Percentiles rank a stretch among this genome's conserved stretches.
These are phyloP conservation scores for Drosophila peninsularis DNA, from an alignment of 2,888 invertebrate genomes.

Conservation along the genomic window DNA sequence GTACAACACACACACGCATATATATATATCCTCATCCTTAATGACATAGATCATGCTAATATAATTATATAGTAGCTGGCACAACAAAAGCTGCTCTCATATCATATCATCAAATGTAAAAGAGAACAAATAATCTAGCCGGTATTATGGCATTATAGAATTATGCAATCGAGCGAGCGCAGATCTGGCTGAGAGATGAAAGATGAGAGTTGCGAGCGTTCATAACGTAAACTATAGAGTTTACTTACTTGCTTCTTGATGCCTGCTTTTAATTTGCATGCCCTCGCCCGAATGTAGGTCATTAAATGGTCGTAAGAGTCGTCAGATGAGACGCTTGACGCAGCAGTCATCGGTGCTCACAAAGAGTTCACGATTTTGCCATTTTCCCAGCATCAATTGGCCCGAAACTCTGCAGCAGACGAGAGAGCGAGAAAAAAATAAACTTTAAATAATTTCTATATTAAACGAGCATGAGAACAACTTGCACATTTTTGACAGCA, in stretches of 20 bases:
- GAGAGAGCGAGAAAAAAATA: conserved; percentile 10
- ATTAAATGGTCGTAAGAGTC: conserved; percentile 51
- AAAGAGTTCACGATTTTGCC: conserved; percentile 57
- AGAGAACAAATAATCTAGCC: conserved; percentile 41
- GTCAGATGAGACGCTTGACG: conserved; percentile 54
- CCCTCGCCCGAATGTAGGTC: conserved; percentile 46
- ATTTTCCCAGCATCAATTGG: conserved; percentile 63
- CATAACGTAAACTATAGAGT: conserved; percentile 20
- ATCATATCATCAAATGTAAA: conserved; percentile 56
- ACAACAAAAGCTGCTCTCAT: conserved; percentile 66
- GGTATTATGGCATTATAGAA: conserved; percentile 30
- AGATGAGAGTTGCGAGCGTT: conserved; percentile 9
- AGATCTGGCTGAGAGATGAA: conserved; percentile 1
- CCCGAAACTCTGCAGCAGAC: conserved; percentile 18
- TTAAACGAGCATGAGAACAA: conserved; percentile 73
- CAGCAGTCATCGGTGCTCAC: conserved; percentile 37
- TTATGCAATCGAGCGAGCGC: conserved; percentile 46
- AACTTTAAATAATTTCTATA: conserved; percentile 78
- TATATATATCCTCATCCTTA: conserved; percentile 35
- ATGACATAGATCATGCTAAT: conserved; percentile 80
- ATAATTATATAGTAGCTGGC: conserved; percentile 67
- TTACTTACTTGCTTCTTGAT: conserved; percentile 6
- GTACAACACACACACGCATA: conserved; percentile 28
- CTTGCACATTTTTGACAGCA: conserved; percentile 68
- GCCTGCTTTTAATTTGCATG: conserved; percentile 45